A percentile compares a stretch with the other conserved stretches of the same genome.
Conservation (phyloP, 2,113 vertebrate species). For the Butorides virescens region DNA sequence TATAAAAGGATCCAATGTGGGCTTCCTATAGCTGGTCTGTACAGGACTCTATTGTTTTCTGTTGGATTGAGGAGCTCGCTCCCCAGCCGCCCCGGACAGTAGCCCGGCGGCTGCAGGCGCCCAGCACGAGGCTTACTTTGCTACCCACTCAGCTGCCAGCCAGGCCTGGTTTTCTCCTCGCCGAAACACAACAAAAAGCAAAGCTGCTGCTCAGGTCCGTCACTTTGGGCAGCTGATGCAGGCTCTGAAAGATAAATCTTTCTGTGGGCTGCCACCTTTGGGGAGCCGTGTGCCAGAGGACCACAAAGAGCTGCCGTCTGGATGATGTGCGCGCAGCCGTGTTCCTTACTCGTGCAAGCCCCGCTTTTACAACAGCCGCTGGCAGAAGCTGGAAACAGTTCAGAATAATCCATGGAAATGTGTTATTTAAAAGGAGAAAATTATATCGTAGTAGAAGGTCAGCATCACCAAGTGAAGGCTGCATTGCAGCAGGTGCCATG, state of each 20-base stretch:
- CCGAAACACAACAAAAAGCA: not conserved
- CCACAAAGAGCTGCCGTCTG: not conserved
- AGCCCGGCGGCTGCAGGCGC: not conserved
- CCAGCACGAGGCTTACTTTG: not conserved
- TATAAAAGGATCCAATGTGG: not conserved
- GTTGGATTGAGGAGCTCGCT: not conserved
- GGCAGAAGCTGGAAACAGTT: not conserved
- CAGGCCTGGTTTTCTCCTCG: not conserved
- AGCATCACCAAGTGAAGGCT: not conserved
- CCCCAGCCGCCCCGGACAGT: fast-evolving
- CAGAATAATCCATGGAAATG: not conserved
- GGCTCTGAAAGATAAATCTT: not conserved
- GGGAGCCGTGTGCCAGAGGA: not conserved
- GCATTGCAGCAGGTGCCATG: not conserved
- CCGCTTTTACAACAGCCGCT: not conserved
- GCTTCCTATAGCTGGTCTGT: not conserved
- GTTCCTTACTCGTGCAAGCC: not conserved
- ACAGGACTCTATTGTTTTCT: not conserved
- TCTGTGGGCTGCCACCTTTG: not conserved
- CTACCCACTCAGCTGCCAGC: not conserved
- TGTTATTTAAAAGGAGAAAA: not conserved
- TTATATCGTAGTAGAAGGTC: not conserved
- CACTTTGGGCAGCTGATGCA: not conserved
- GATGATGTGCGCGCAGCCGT: not conserved
- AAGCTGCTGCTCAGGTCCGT: not conserved